A percentile compares a stretch with the other conserved stretches of the same genome.
phyloP scores from a whole-genome alignment of 1,140 invertebrate genomes.

The Ooceraea biroi region DNA sequence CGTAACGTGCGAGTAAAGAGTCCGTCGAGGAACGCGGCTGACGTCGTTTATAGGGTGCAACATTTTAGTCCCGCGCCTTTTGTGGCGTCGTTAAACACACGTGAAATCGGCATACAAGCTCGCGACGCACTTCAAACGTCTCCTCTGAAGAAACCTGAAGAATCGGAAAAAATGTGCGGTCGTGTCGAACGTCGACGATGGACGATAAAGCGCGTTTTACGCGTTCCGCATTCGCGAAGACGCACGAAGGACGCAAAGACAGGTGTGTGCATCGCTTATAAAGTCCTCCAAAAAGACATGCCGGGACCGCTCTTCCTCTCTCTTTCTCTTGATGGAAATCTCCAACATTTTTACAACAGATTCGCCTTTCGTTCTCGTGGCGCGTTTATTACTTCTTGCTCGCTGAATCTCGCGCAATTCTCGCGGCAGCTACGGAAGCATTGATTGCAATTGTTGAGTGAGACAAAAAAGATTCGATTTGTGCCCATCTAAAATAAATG shows the following conservation, averaged over 20 bases:
- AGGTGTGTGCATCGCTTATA: conserved; percentile 55
- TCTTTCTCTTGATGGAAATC: conserved; percentile 22
- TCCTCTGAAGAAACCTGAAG: background rate
- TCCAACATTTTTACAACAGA: conserved; percentile 16
- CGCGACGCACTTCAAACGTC: conserved; percentile 29
- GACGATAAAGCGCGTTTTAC: conserved; percentile 60
- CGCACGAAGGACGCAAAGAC: conserved; percentile 50
- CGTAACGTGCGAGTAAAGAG: background rate
- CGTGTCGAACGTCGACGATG: conserved; percentile 10
- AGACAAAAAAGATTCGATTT: background rate
- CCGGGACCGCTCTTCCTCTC: background rate
- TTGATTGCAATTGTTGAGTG: background rate
- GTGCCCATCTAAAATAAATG: background rate
- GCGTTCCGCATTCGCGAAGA: background rate
- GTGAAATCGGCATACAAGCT: conserved; percentile 57
- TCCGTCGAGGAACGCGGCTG: background rate
- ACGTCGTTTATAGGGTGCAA: background rate
- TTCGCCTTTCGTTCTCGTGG: conserved; percentile 1
- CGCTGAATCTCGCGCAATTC: background rate
- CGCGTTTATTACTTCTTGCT: background rate
- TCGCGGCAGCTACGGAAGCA: background rate
- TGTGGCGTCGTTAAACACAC: conserved; percentile 48
- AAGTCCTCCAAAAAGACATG: conserved; percentile 45
- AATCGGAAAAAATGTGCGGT: conserved; percentile 16
- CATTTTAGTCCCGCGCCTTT: background rate